These are phyloP conservation scores for Nettapus auritus DNA, from an alignment of 2,113 vertebrate genomes.

Conservation along the genomic window DNA sequence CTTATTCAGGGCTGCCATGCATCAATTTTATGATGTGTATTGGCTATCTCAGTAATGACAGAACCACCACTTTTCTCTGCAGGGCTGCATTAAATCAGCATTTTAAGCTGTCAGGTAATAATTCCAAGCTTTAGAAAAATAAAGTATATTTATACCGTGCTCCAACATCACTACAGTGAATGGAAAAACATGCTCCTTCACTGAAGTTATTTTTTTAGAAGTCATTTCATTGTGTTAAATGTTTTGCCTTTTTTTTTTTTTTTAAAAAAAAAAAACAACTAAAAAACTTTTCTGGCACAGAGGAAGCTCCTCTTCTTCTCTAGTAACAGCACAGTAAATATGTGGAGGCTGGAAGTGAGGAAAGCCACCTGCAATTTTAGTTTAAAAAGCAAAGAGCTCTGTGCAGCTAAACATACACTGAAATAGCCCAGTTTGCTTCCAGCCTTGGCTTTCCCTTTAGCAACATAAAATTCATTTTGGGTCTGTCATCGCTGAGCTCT, in stretches of 20 bases:
- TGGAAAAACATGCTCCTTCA: constrained; percentile 58
- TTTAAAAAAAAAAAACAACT: neutral
- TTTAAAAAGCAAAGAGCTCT: constrained; percentile 19
- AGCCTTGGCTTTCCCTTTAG: neutral
- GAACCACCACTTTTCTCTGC: constrained; percentile 73
- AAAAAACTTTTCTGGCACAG: neutral
- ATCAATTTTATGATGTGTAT: constrained; percentile 76
- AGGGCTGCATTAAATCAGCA: constrained; percentile 71
- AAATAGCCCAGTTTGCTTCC: neutral
- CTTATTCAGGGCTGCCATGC: constrained; percentile 67
- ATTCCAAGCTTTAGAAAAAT: constrained; percentile 72
- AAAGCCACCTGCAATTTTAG: constrained; percentile 49
- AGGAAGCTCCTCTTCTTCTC: constrained; percentile 11
- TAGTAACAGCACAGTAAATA: neutral
- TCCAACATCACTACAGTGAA: constrained; percentile 45
- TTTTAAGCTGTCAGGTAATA: constrained; percentile 73
- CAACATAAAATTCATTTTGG: neutral
- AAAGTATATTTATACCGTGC: constrained; percentile 69
- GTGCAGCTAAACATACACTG: neutral
- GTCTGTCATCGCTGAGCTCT: neutral
- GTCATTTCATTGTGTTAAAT: constrained; percentile 46
- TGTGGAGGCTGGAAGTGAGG: constrained; percentile 17
- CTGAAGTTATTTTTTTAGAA: constrained; percentile 32
- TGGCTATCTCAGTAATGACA: constrained; percentile 73
- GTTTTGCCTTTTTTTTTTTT: neutral